phyloP scores from a whole-genome alignment of 2,888 invertebrate species.

The Parnassius glacialis region DNA sequence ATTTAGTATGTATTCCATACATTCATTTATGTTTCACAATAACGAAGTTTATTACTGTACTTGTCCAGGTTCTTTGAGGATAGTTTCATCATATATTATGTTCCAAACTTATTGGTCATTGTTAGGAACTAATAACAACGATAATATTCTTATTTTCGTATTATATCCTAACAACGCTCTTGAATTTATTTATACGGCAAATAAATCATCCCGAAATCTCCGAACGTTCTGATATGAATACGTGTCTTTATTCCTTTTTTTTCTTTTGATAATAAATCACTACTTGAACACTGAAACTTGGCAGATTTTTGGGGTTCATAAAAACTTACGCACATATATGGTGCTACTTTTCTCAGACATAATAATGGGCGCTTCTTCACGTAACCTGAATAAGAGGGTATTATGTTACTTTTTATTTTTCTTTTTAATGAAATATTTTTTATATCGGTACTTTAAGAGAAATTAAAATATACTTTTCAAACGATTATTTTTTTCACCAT shows the following conservation, averaged over 20 bases:
- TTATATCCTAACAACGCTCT: conserved; percentile 7
- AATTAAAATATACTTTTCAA: too few species aligned
- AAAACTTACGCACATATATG: conserved; percentile 16
- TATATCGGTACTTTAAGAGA: too few species aligned
- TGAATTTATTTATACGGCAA: conserved; percentile 4
- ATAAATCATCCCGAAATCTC: conserved; percentile 19
- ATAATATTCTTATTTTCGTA: conserved; percentile 1
- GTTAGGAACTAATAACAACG: neutral
- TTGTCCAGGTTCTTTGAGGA: neutral
- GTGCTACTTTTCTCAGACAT: conserved; percentile 8
- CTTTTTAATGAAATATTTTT: too few species aligned
- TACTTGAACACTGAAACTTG: conserved; percentile 7
- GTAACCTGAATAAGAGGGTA: neutral
- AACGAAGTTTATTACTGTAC: neutral
- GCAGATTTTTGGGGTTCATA: conserved; percentile 22
- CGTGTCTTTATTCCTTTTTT: conserved; percentile 7
- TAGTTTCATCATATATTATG: neutral
- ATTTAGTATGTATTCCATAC: neutral
- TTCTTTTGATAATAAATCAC: conserved; percentile 13
- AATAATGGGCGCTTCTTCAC: conserved; percentile 8
- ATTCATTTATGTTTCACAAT: neutral
- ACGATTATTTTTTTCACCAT: too few species aligned
- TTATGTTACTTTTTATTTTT: neutral
- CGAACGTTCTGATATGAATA: conserved; percentile 12
- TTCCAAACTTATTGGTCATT: too few species aligned